Evolutionary conservation across 2,797 vertebrate species (phyloP).

Genomic region (Ptychobarbus kaznakovi): DNA sequence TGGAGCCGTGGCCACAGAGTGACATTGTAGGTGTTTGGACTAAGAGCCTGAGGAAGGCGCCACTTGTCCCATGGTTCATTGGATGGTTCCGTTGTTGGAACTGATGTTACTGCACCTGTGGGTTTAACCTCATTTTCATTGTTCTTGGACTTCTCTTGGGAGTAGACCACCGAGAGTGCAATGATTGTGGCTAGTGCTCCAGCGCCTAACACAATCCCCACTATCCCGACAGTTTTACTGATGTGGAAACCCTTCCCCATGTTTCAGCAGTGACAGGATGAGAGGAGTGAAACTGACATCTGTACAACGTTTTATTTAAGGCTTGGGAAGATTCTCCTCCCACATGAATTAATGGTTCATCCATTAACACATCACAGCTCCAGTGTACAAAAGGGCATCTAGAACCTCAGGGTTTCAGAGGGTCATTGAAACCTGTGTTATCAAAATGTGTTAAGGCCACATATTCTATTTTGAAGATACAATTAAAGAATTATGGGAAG

Average conservation of each 20-base stretch:
- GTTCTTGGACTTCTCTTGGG: conserved; percentile 82
- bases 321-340: conserved; percentile 51
- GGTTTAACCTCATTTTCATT: conserved; percentile 13
- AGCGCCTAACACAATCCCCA: conserved; percentile 73
- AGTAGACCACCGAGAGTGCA: conserved; percentile 85
- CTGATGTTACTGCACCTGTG: conserved; percentile 32
- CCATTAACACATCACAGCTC: conserved; percentile 65
- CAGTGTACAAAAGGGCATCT: conserved; percentile 17
- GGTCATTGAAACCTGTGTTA: background rate
- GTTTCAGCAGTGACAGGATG: conserved; percentile 51
- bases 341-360: conserved; percentile 68
- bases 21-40: conserved; percentile 75
- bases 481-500: background rate
- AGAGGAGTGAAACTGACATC: conserved; percentile 46
- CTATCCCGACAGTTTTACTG: conserved; percentile 81
- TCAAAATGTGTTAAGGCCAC: background rate
- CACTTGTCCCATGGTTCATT: conserved; percentile 76
- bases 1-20: conserved; percentile 76
- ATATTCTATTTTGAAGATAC: background rate
- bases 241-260: conserved; percentile 92
- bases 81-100: conserved; percentile 53
- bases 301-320: conserved; percentile 55
- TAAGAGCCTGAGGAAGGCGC: conserved; percentile 74
- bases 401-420: background rate
- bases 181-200: conserved; percentile 83